phyloP scores from a whole-genome alignment of 2,888 invertebrate species.

The Dorcus hopei region DNA sequence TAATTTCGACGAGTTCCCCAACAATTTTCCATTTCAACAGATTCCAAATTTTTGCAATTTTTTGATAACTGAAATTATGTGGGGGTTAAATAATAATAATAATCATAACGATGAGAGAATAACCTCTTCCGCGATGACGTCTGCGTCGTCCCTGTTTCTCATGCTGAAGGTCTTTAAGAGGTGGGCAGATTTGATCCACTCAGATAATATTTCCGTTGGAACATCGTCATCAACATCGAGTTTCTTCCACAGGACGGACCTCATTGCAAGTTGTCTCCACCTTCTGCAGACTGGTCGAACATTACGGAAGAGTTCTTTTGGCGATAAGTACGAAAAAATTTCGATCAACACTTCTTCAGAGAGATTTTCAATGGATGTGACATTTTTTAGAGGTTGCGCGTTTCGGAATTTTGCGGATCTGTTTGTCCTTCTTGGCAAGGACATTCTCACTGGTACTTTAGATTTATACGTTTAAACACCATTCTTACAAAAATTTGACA shows the following conservation, averaged over 20 bases:
- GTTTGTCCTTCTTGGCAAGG: background rate
- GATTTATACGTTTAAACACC: slow-evolving; percentile 11
- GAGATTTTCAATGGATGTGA: no score
- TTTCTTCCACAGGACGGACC: slow-evolving; percentile 16
- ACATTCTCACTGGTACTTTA: slow-evolving; percentile 6
- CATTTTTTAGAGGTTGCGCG: no score
- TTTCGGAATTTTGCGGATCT: slow-evolving; percentile 2
- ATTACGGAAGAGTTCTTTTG: slow-evolving; percentile 18
- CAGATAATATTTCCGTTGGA: slow-evolving; percentile 11
- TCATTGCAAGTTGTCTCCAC: slow-evolving; percentile 19
- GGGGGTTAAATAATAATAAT: no score
- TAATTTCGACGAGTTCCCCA: slow-evolving; percentile 18
- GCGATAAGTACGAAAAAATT: slow-evolving; percentile 19
- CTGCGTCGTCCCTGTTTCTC: slow-evolving; percentile 17
- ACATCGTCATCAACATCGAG: slow-evolving; percentile 17
- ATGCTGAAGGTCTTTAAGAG: slow-evolving; percentile 15
- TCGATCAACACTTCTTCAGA: no score
- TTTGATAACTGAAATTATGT: background rate
- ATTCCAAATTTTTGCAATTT: slow-evolving; percentile 19
- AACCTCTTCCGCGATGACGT: no score
- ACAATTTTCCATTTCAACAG: slow-evolving; percentile 20
- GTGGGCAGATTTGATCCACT: slow-evolving; percentile 20
- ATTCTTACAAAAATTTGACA: background rate
- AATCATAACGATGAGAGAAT: no score
- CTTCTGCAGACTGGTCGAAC: slow-evolving; percentile 21